phyloP scores from a whole-genome alignment of 2,113 vertebrate genomes.

The Oxyura jamaicensis region DNA sequence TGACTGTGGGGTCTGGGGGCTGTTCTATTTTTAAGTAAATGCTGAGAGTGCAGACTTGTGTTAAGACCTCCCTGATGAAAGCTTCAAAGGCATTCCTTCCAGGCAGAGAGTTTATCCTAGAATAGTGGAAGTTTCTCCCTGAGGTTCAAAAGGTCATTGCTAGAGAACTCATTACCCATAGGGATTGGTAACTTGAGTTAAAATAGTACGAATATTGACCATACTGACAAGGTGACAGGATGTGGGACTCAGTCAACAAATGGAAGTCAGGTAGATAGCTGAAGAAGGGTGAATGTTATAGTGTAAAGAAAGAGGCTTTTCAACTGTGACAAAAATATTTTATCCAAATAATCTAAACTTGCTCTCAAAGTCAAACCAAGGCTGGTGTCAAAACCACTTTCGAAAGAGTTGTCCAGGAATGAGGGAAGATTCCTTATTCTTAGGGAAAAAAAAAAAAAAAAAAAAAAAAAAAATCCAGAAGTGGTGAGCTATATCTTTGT shows the following conservation, averaged over 20 bases:
- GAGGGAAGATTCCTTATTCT: neutral
- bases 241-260: neutral
- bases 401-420: neutral
- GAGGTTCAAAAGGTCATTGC: conserved; percentile 16
- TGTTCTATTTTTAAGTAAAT: neutral
- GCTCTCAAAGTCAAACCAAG: neutral
- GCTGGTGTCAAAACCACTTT: neutral
- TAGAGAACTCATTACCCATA: neutral
- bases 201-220: neutral
- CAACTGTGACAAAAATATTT: neutral
- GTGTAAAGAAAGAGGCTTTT: neutral
- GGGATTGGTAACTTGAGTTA: neutral
- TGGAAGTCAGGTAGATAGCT: fast-evolving
- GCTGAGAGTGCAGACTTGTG: conserved; percentile 25
- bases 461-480: neutral
- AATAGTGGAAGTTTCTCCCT: conserved; percentile 5
- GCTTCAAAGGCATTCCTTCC: conserved; percentile 20
- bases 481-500: neutral
- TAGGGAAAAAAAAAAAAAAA: neutral
- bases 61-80: conserved; percentile 26
- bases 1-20: neutral
- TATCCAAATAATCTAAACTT: neutral
- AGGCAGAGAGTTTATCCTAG: neutral
- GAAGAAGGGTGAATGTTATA: neutral
- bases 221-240: neutral